These are phyloP conservation scores for Myotis daubentonii DNA, from an alignment of 2,797 vertebrate genomes.

Conservation along the genomic window DNA sequence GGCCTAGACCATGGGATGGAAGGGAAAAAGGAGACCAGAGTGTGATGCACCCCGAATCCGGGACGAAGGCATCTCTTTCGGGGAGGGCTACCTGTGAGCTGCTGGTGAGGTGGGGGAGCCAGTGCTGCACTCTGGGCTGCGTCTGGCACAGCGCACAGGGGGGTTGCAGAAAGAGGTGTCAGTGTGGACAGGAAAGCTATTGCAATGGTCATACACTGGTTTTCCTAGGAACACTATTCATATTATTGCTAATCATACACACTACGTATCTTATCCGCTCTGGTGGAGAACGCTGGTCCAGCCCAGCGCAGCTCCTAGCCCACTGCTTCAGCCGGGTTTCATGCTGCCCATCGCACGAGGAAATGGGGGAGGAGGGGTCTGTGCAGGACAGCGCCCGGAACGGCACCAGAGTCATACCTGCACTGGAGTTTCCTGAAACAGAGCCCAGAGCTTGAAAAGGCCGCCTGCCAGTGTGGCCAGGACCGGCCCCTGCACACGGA, in stretches of 20 bases:
- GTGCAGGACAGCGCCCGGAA: background rate
- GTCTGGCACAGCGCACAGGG: background rate
- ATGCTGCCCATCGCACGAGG: background rate
- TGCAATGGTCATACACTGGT: background rate
- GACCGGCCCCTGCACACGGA: background rate
- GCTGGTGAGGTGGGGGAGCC: accelerated
- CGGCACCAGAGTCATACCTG: background rate
- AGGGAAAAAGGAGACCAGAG: background rate
- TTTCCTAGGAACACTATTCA: background rate
- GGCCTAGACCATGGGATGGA: background rate
- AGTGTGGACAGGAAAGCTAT: background rate
- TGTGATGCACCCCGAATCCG: too few species aligned
- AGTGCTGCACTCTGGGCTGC: background rate
- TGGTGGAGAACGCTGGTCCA: background rate
- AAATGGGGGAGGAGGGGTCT: background rate
- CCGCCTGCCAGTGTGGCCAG: background rate
- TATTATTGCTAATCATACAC: too few species aligned
- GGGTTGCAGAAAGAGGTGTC: background rate
- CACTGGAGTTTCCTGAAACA: background rate
- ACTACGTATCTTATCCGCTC: background rate
- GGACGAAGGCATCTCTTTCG: background rate
- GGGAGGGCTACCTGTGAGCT: background rate
- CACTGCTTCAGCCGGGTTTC: background rate
- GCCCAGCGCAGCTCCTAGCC: accelerated
- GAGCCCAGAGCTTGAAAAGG: background rate